Evolutionary conservation across 2,888 invertebrate genomes (phyloP).

Genomic region (Polymixis lichenea): DNA sequence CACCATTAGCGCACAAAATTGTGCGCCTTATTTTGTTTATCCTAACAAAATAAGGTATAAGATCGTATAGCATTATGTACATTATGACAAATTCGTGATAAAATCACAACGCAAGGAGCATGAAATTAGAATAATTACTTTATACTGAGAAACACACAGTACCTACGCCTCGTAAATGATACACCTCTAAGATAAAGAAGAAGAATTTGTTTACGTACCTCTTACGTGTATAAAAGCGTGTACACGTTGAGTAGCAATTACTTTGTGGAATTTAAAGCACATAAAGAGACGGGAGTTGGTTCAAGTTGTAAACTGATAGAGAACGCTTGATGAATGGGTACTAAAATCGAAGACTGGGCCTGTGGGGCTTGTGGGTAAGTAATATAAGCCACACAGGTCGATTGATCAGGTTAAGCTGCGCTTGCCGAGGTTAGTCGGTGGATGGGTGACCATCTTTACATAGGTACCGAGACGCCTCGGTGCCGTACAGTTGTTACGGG

Average conservation of each 20-base stretch:
- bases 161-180: background rate
- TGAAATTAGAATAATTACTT: background rate
- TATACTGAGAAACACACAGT: background rate
- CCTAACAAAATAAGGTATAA: background rate
- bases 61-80: background rate
- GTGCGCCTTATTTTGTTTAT: too few relatives aligned
- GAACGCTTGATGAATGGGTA: too few relatives aligned
- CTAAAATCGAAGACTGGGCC: background rate
- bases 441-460: too few relatives aligned
- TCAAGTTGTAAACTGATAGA: slow-evolving; percentile 8
- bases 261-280: slow-evolving; percentile 44
- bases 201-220: slow-evolving; percentile 19
- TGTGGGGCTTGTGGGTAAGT: too few relatives aligned
- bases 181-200: background rate
- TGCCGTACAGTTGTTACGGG: too few relatives aligned
- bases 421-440: too few relatives aligned
- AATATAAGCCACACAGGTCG: too few relatives aligned
- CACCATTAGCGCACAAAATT: background rate
- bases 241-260: slow-evolving; percentile 37
- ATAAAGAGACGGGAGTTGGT: slow-evolving; percentile 3
- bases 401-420: too few relatives aligned
- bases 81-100: too few relatives aligned
- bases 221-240: background rate
- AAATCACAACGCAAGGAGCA: background rate
- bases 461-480: too few relatives aligned